Base-by-base conservation (phyloP, 1,140 invertebrate genomes). In the Heliconius congener region DNA sequence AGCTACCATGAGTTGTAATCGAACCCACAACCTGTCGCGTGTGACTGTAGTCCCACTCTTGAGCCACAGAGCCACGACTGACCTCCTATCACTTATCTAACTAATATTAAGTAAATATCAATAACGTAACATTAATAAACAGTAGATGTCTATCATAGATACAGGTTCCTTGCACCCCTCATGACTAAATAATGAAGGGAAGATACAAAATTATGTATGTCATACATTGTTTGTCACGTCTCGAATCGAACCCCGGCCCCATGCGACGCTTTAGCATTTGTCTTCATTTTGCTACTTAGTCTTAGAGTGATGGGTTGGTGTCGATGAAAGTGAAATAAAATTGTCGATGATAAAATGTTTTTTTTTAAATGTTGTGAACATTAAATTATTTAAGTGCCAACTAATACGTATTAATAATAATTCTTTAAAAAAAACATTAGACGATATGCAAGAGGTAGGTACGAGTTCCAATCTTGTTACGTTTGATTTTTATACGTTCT, bases 211-310 rank as follows among this genome's bases (percentile, higher is more conserved):
- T 93, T 94, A 94, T 92, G 91, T 91, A 81, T 93, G 92, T 94
- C 93, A 92, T 94, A 93, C 87, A 91, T 91, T 92, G 90, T 94
- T 94, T 94, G 91, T 93, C 93, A 94, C 92, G 91, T 83, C 86
- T 85, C 82, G 83, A 84, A 92, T 91, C 92, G 91, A 93, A 91
- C 84, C 89, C 86, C 81, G 84, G 82, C 86, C 87, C 86, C 82
- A 81, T 76, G 75, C 82, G 83, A 82, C 82, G 86, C 81, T 85
- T 80, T 76, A 88, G 87, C 93, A 94, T 94, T 94, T 92, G 91
- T 94, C 93, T 94, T 94, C 90, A 94, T 94, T 94, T 92, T 89
- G 86, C 88, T 91, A 85, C 83, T 86, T 80, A 86, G 81, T 78
- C 78, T 81, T 78, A 27, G 23, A 88, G 88, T 77, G 88, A 80